Conservation (phyloP, 2,113 vertebrate species). For the Corydoras maculifer region DNA sequence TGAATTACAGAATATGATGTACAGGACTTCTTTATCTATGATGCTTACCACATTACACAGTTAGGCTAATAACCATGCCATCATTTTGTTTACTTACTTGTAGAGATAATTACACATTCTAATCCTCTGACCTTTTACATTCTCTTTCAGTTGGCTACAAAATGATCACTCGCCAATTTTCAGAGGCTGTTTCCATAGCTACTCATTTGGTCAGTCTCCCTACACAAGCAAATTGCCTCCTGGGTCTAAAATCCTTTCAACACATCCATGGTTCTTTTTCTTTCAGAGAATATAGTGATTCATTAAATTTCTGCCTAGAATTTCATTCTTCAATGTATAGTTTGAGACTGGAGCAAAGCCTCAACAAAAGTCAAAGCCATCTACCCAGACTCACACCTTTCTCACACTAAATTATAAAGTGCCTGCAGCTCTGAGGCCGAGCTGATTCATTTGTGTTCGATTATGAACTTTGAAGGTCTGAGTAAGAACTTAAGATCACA, state of each 20-base stretch:
- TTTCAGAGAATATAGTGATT: neutral
- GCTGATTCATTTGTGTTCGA: no score
- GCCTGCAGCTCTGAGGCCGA: no score
- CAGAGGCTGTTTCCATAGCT: slow-evolving; percentile 50
- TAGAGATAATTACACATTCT: slow-evolving; percentile 10
- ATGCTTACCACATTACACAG: no score
- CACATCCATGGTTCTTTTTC: neutral
- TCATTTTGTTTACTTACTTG: slow-evolving; percentile 3
- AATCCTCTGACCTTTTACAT: slow-evolving; percentile 29
- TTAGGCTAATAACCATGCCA: neutral
- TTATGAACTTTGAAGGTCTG: no score
- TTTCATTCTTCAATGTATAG: neutral
- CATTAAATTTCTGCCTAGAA: neutral
- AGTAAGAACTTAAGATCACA: no score
- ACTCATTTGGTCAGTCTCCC: slow-evolving; percentile 47
- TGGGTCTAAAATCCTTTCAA: slow-evolving; percentile 9
- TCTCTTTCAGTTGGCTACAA: slow-evolving; percentile 16
- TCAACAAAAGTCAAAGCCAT: no score
- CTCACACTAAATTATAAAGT: no score
- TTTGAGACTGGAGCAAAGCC: no score
- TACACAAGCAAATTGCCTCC: slow-evolving; percentile 1
- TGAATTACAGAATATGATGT: no score
- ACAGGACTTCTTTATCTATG: no score
- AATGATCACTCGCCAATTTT: slow-evolving; percentile 49
- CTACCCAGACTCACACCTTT: no score